Conservation (phyloP, 2,113 vertebrate species). For the Xiphorhynchus elegans region DNA sequence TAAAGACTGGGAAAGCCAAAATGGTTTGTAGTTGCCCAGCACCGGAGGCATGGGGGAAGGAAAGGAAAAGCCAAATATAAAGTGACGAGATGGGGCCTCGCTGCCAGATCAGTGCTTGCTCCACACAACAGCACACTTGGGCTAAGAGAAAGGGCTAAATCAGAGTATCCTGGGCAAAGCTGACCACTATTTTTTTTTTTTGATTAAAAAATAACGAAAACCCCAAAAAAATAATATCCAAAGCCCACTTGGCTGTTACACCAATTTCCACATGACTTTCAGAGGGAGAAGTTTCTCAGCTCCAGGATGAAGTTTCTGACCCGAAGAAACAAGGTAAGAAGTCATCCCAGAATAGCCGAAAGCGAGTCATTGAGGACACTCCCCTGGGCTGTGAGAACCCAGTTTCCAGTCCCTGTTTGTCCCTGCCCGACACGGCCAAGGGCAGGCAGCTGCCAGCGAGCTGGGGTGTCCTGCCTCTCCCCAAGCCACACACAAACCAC, state of each 20-base stretch:
- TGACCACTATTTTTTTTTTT: background rate
- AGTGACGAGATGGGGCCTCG: background rate
- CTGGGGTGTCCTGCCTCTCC: background rate
- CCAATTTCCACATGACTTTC: background rate
- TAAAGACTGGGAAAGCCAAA: slow-evolving; percentile 40
- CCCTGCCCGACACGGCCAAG: fast-evolving
- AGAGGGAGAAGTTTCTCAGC: background rate
- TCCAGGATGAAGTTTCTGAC: background rate
- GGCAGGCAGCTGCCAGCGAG: background rate
- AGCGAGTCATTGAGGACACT: fast-evolving
- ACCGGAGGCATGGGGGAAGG: background rate
- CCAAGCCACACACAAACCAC: background rate
- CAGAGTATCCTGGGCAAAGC: background rate
- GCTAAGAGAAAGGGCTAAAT: background rate
- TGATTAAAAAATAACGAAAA: fast-evolving
- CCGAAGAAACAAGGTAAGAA: background rate
- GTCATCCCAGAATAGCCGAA: background rate
- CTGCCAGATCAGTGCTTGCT: background rate
- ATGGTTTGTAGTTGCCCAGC: slow-evolving; percentile 23
- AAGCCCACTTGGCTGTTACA: background rate
- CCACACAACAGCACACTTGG: background rate
- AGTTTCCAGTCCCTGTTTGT: background rate
- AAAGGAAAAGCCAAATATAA: background rate
- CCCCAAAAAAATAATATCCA: background rate
- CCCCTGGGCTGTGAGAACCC: background rate